A percentile compares a stretch with the other conserved stretches of the same genome.
These are phyloP conservation scores for Cerastoderma edule DNA, from an alignment of 2,888 invertebrate genomes.

Conservation along the genomic window DNA sequence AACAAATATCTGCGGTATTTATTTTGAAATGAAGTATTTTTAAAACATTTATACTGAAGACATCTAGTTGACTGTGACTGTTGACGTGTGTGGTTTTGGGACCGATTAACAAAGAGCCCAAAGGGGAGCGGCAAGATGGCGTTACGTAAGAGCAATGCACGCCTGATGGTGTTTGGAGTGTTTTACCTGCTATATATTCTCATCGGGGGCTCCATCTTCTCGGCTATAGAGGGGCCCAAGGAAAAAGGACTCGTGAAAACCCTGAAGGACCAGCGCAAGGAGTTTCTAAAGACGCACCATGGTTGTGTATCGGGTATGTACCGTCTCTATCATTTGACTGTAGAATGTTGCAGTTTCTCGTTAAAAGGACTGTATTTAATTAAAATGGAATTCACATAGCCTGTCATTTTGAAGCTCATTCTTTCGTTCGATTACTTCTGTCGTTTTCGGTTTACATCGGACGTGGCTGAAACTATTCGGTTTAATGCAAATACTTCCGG, in stretches of 20 bases:
- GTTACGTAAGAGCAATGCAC: conserved; percentile 71
- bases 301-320: conserved; percentile 9
- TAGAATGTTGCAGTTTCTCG: conserved; percentile 85
- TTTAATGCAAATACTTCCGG: too few relatives aligned
- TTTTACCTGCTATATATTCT: conserved; percentile 87
- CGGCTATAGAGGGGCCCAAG: conserved; percentile 90
- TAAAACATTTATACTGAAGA: too few relatives aligned
- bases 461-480: too few relatives aligned
- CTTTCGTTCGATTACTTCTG: too few relatives aligned
- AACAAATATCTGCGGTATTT: too few relatives aligned
- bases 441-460: too few relatives aligned
- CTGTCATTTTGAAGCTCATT: too few relatives aligned
- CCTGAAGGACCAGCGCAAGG: conserved; percentile 86
- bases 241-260: conserved; percentile 87
- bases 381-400: not conserved
- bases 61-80: too few relatives aligned
- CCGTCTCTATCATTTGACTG: conserved; percentile 85
- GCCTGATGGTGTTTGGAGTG: conserved; percentile 78
- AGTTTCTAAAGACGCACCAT: conserved; percentile 87
- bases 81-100: too few relatives aligned
- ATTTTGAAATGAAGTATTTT: too few relatives aligned
- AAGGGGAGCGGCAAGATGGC: conserved; percentile 51
- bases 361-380: not conserved
- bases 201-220: conserved; percentile 91
- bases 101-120: too few relatives aligned